These are phyloP conservation scores for Apostichopus leukothele DNA, from an alignment of 53 echinoderm and acorn worm species.

Conservation along the genomic window DNA sequence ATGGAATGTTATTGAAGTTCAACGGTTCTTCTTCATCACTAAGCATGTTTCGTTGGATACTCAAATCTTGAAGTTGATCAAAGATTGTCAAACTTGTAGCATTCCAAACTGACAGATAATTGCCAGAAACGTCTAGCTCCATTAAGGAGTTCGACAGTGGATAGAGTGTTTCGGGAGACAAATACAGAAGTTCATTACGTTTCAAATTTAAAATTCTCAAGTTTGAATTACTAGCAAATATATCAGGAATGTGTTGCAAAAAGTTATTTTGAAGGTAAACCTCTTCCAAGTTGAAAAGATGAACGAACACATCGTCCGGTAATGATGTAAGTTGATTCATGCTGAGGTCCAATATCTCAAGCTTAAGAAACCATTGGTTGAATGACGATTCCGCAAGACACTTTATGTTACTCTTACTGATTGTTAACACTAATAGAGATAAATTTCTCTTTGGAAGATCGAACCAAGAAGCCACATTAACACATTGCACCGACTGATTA, in stretches of 20 bases:
- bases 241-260: constrained; percentile 15
- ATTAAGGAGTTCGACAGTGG: background rate
- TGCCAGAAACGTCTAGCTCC: background rate
- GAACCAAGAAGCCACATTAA: constrained; percentile 18
- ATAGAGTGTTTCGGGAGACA: background rate
- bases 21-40: background rate
- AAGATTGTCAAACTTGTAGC: background rate
- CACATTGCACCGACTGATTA: background rate
- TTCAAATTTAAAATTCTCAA: constrained; percentile 9
- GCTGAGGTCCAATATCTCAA: constrained; percentile 1
- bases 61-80: background rate
- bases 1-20: constrained; percentile 16
- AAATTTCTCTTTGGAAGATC: background rate
- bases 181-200: constrained; percentile 1
- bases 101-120: background rate
- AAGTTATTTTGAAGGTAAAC: background rate
- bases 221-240: background rate
- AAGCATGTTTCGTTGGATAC: background rate
- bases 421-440: background rate
- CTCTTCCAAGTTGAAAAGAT: background rate
- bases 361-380: constrained; percentile 1
- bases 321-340: background rate
- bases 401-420: background rate
- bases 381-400: background rate
- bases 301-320: background rate